Conservation (phyloP, 2,797 vertebrate species). For the Loriculus beryllinus region DNA sequence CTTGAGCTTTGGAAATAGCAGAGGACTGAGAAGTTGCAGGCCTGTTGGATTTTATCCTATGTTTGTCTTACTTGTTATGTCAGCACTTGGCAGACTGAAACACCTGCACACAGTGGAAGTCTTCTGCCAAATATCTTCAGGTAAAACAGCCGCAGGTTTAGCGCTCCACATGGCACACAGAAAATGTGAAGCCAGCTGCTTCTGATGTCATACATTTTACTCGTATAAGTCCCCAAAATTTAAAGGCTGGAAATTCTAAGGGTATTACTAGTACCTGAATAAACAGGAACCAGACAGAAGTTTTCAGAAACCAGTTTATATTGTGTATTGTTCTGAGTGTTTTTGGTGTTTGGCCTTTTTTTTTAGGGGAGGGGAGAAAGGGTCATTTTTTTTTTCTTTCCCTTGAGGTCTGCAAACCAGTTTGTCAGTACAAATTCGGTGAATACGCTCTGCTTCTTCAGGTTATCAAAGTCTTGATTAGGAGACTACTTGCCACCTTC, state of each 20-base stretch:
- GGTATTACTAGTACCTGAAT: not conserved
- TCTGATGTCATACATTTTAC: not conserved
- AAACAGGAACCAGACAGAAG: not conserved
- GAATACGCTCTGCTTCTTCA: not conserved
- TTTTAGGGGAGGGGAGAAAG: not conserved
- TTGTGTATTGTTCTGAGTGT: rapidly evolving
- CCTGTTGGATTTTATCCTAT: not conserved
- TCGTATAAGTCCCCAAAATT: not conserved
- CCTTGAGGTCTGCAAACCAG: not conserved
- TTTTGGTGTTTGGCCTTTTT: not conserved
- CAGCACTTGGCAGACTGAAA: not conserved
- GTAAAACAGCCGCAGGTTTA: not conserved
- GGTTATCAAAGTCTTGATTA: not conserved
- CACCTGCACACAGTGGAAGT: not conserved
- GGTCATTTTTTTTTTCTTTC: not conserved
- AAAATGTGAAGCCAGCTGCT: not conserved
- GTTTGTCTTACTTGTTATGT: not conserved
- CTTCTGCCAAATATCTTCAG: not conserved
- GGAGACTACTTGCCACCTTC: not conserved
- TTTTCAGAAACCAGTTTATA: not conserved
- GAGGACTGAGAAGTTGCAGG: not conserved
- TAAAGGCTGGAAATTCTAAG: not conserved
- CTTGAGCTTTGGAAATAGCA: not conserved
- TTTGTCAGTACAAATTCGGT: not conserved
- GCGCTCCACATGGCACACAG: not conserved